Evolutionary conservation across 1,140 invertebrate species (phyloP).

Genomic region (Drosophila miranda): DNA sequence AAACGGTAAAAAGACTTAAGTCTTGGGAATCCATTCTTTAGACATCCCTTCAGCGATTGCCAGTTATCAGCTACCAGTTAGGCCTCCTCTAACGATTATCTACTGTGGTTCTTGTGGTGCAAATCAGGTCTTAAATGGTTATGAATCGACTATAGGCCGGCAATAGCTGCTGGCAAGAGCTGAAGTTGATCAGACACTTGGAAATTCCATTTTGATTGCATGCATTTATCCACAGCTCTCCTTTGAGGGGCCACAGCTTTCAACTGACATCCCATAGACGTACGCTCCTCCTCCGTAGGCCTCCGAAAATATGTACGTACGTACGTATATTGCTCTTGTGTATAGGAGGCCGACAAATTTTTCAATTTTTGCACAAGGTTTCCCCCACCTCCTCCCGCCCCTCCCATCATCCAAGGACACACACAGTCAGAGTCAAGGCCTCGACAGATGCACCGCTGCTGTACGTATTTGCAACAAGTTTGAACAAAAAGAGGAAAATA

Average conservation of each 20-base stretch:
- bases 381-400: background rate
- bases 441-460: slow-evolving; percentile 37
- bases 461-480: slow-evolving; percentile 71
- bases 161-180: no score
- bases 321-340: slow-evolving; percentile 21
- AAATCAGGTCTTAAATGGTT: no score
- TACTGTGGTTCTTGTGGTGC: no score
- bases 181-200: background rate
- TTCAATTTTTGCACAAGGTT: slow-evolving; percentile 54
- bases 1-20: background rate
- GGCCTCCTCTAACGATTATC: no score
- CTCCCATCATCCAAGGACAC: slow-evolving; percentile 45
- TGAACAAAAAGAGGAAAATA: slow-evolving; percentile 30
- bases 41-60: no score
- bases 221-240: slow-evolving; percentile 3
- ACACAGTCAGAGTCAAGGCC: slow-evolving; percentile 67
- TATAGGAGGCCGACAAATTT: slow-evolving; percentile 54
- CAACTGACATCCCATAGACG: no score
- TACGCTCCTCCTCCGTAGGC: no score
- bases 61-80: no score
- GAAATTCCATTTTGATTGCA: slow-evolving; percentile 6
- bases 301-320: no score
- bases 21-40: background rate
- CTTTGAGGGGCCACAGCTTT: background rate
- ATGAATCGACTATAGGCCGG: no score